These are phyloP conservation scores for Pyrocoelia pectoralis DNA, from an alignment of 2,888 invertebrate genomes.

Conservation along the genomic window DNA sequence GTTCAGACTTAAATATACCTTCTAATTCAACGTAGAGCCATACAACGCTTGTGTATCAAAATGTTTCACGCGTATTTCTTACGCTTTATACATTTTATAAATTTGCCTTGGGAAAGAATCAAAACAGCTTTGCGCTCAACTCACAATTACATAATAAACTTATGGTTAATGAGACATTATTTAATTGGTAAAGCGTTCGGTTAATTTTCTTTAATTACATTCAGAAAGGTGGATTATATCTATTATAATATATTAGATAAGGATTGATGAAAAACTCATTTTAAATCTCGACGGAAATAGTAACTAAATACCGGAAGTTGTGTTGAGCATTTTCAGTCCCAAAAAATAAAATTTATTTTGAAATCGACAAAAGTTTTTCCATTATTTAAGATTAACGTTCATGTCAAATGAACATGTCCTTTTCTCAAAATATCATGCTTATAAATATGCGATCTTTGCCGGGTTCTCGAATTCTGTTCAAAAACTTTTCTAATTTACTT, in stretches of 20 bases:
- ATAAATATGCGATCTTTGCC: conserved; percentile 9
- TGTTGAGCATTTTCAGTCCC: neutral
- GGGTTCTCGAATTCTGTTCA: conserved; percentile 2
- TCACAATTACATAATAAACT: neutral
- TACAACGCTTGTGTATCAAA: neutral
- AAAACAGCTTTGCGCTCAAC: neutral
- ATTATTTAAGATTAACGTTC: conserved; percentile 13
- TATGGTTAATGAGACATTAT: neutral
- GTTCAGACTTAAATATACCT: neutral
- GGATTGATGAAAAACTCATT: conserved; percentile 6
- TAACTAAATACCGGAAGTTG: neutral
- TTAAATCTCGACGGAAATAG: conserved; percentile 5
- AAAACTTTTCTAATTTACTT: conserved; percentile 11
- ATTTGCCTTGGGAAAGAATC: neutral
- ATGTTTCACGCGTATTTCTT: neutral
- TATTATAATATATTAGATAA: no score
- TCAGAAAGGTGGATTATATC: neutral
- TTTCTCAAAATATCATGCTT: conserved; percentile 12
- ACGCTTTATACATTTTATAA: neutral
- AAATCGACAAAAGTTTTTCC: conserved; percentile 9
- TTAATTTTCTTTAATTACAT: no score
- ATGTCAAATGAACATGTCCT: conserved; percentile 10
- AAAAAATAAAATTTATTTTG: conserved; percentile 13
- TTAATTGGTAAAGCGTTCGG: neutral
- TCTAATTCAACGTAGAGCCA: neutral